Evolutionary conservation across 2,888 invertebrate genomes (phyloP), one percentile per base, ranked within the genome.

Genomic region (Eucera pruinosa): DNA sequence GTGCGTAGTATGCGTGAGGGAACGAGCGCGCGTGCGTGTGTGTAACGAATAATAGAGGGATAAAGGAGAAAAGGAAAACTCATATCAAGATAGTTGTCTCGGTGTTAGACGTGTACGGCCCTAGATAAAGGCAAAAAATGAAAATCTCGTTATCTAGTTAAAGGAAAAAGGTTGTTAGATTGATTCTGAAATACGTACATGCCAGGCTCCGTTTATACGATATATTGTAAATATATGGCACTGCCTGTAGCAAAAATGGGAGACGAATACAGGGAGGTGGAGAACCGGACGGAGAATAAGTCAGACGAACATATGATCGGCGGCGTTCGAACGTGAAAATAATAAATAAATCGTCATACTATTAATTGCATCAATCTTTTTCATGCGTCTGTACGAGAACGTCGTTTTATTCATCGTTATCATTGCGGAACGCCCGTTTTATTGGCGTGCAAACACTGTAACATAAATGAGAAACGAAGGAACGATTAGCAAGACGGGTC

Each of bases 51-150:
- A 65, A 65, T 33, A 43, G 33, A 66, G 33, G 18, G 33, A 23
- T 25, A 15, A 23, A 73, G 69, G 75, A 60, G 65, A 70, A 87
- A 88, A 88, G 87, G 86, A 85, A 89, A 90, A 92, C 91, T 91
- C 92, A 92, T 92, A 92, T 92, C 92, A 92, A 73, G 87, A 89
- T 91, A 91, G 92, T 92, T 91, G 89, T 91, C 87, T 92, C 90
- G 90, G 88, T 92, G 92, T 92, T 92, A 92, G 92, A 90, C 89
- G 90, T 91, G 91, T 91, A 91, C 90, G 91, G 87, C 87, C 82
- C 87, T 90, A 89, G 90, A 86, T 89, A 90, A 88, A 62, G 25
- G 50, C 36, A 64, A 66, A 47, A 66, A 54, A 66, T 47, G 45
- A 36, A 89, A 91, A 89, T 91, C 90, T 92, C 91, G 92, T 92